phyloP scores from a whole-genome alignment of 2,113 vertebrate genomes.

The Corythaixoides concolor region DNA sequence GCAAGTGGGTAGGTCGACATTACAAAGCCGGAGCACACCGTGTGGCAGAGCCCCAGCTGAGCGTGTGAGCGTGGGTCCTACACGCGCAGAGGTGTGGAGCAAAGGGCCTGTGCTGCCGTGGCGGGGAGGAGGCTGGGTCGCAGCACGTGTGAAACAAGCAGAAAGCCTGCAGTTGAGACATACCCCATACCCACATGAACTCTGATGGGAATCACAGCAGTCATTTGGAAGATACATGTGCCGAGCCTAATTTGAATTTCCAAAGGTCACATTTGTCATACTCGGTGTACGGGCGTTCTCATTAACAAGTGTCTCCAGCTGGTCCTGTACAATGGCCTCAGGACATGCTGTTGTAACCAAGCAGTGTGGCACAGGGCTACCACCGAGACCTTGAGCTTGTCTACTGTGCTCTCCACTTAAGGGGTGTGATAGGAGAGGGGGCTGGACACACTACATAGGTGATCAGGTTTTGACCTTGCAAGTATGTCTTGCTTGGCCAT shows the following conservation, averaged over 20 bases:
- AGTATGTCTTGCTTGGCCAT: rapidly evolving
- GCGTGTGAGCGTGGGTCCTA: background rate
- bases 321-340: background rate
- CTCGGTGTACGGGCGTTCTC: background rate
- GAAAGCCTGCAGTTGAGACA: background rate
- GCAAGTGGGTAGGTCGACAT: background rate
- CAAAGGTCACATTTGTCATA: slow-evolving; percentile 48
- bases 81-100: background rate
- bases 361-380: background rate
- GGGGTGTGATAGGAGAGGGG: rapidly evolving
- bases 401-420: background rate
- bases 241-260: slow-evolving; percentile 29
- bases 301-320: slow-evolving; percentile 36
- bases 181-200: background rate
- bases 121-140: background rate
- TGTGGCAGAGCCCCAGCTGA: background rate
- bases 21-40: rapidly evolving
- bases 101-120: background rate
- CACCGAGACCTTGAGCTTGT: rapidly evolving
- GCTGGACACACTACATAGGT: rapidly evolving
- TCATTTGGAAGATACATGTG: slow-evolving; percentile 27
- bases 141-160: background rate
- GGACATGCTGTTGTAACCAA: background rate
- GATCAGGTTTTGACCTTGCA: background rate
- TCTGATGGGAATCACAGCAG: background rate